phyloP scores from a whole-genome alignment of 2,797 vertebrate species.

The Micrastur ruficollis region DNA sequence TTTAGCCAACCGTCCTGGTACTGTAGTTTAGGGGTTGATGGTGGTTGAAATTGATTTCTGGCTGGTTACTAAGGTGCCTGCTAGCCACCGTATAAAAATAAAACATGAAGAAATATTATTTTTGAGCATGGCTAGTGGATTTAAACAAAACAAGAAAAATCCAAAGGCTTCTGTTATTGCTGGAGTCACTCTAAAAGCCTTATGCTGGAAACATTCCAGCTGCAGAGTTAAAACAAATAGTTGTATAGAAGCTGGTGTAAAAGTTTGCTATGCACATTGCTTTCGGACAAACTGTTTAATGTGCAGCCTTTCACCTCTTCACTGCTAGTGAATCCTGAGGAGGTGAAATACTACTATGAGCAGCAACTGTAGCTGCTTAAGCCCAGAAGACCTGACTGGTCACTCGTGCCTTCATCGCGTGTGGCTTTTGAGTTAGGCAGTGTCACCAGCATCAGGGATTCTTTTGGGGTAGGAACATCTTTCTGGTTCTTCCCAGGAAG shows the following conservation, averaged over 20 bases:
- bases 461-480: conserved; percentile 65
- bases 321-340: conserved; percentile 66
- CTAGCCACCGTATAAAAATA: conserved; percentile 81
- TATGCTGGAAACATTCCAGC: conserved; percentile 77
- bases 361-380: conserved; percentile 52
- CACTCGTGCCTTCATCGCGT: conserved; percentile 67
- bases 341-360: conserved; percentile 62
- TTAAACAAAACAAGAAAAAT: conserved; percentile 74
- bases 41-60: conserved; percentile 82
- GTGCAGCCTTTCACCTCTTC: conserved; percentile 77
- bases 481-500: conserved; percentile 67
- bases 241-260: conserved; percentile 72
- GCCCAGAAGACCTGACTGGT: conserved; percentile 70
- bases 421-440: conserved; percentile 72
- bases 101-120: conserved; percentile 78
- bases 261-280: conserved; percentile 70
- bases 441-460: conserved; percentile 73
- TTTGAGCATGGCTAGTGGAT: conserved; percentile 84
- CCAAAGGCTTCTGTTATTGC: conserved; percentile 75
- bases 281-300: conserved; percentile 70
- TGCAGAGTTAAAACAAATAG: conserved; percentile 68
- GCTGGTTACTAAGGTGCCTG: conserved; percentile 83
- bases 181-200: conserved; percentile 82
- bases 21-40: conserved; percentile 83
- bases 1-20: conserved; percentile 82